Conservation (phyloP, 2,888 invertebrate genomes). For the Caenorhabditis japonica region DNA sequence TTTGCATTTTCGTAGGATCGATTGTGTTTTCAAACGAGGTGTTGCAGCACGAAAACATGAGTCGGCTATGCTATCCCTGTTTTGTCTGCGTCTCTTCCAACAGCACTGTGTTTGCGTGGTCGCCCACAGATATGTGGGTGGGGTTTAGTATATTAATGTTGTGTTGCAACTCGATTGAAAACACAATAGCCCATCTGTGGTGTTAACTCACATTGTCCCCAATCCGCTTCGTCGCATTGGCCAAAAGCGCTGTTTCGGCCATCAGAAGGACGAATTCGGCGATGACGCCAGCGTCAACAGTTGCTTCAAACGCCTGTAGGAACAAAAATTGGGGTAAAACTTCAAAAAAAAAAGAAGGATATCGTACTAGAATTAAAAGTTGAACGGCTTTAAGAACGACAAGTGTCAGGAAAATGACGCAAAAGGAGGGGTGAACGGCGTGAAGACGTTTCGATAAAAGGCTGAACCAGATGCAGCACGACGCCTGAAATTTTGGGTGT, state of each 20-base stretch:
- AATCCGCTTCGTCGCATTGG: conserved; percentile 18
- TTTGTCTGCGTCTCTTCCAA: too few relatives aligned
- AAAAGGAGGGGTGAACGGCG: conserved; percentile 41
- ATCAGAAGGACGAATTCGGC: conserved; percentile 47
- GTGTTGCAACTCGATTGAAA: too few relatives aligned
- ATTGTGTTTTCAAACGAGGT: too few relatives aligned
- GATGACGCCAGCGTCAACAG: conserved; percentile 27
- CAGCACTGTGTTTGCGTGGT: too few relatives aligned
- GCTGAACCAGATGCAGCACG: conserved; percentile 48
- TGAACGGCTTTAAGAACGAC: conserved; percentile 34
- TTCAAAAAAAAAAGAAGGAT: neutral
- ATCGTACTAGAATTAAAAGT: conserved; percentile 32
- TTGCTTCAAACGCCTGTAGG: conserved; percentile 33
- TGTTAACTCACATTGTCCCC: conserved; percentile 22
- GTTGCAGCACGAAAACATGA: too few relatives aligned
- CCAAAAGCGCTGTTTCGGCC: conserved; percentile 45
- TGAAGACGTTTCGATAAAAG: conserved; percentile 46
- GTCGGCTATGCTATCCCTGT: too few relatives aligned
- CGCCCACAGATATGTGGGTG: too few relatives aligned
- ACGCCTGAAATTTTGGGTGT: conserved; percentile 29
- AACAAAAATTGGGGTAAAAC: too few relatives aligned
- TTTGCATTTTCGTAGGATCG: too few relatives aligned
- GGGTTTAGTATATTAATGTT: too few relatives aligned
- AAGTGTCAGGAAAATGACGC: conserved; percentile 22
- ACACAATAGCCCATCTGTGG: too few relatives aligned